Conservation (phyloP, 2,113 vertebrate genomes). For the Bufo gargarizans region DNA sequence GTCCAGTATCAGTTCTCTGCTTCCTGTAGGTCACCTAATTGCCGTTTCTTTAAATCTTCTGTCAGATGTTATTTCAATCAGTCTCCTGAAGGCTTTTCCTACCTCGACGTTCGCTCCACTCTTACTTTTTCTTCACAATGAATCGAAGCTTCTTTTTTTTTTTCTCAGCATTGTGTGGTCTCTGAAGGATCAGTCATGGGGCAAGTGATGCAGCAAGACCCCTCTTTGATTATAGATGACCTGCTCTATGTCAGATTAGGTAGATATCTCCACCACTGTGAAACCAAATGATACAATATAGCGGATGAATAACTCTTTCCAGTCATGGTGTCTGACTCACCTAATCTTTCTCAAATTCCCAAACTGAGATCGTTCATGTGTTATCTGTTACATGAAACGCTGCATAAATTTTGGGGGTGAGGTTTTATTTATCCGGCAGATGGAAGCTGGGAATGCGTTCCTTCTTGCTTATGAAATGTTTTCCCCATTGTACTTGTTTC, state of each 20-base stretch:
- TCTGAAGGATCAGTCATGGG: slow-evolving; percentile 56
- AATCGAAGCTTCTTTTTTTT: slow-evolving; percentile 58
- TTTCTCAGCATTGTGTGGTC: slow-evolving; percentile 59
- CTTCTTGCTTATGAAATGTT: neutral
- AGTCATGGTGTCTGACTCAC: slow-evolving; percentile 65
- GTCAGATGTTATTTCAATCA: slow-evolving; percentile 66
- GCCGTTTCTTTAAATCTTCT: slow-evolving; percentile 63
- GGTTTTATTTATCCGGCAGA: slow-evolving; percentile 26
- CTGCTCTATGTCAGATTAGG: slow-evolving; percentile 71
- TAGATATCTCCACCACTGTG: slow-evolving; percentile 68
- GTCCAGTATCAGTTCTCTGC: slow-evolving; percentile 70
- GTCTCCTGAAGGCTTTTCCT: slow-evolving; percentile 61
- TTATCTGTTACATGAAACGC: slow-evolving; percentile 66
- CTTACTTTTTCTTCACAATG: slow-evolving; percentile 57
- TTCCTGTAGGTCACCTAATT: slow-evolving; percentile 76
- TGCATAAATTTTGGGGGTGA: slow-evolving; percentile 36
- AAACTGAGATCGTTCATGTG: slow-evolving; percentile 65
- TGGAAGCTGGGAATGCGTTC: neutral
- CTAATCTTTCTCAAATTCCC: slow-evolving; percentile 68
- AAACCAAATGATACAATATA: slow-evolving; percentile 65
- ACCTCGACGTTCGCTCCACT: slow-evolving; percentile 51
- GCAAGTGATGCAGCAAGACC: slow-evolving; percentile 62
- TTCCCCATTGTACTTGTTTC: neutral
- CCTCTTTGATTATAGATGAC: slow-evolving; percentile 67
- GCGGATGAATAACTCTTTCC: slow-evolving; percentile 66